A percentile compares a stretch with the other conserved stretches of the same genome.
Conservation (phyloP, 2,113 vertebrate genomes). For the Sander vitreus region DNA sequence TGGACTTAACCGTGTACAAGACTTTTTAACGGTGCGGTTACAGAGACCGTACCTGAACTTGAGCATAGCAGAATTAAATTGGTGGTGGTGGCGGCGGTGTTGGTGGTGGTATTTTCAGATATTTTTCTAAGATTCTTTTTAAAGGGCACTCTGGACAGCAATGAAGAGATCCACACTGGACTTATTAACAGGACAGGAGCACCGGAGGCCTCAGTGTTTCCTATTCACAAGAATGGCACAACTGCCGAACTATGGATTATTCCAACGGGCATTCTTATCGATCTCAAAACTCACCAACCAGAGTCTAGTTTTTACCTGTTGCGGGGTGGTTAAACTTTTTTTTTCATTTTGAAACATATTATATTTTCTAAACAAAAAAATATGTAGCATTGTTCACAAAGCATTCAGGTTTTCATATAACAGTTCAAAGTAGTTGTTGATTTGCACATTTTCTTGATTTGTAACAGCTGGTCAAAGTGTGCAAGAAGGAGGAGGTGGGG, state of each 20-base stretch:
- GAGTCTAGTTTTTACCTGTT: conserved; percentile 77
- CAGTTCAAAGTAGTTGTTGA: conserved; percentile 81
- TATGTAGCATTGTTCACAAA: conserved; percentile 96
- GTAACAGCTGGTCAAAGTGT: conserved; percentile 77
- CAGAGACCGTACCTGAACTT: conserved; percentile 69
- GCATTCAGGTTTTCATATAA: conserved; percentile 89
- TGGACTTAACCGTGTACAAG: conserved; percentile 65
- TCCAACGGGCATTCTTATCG: conserved; percentile 82
- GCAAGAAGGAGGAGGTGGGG: conserved; percentile 60
- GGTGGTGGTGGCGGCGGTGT: conserved; percentile 63
- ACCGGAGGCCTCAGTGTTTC: conserved; percentile 70
- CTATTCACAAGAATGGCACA: conserved; percentile 61
- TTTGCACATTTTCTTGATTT: conserved; percentile 87
- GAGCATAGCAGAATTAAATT: conserved; percentile 78
- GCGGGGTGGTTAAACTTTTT: conserved; percentile 74
- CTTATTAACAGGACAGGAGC: conserved; percentile 66
- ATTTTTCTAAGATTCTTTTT: conserved; percentile 52
- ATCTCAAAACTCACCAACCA: conserved; percentile 78
- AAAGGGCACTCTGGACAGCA: conserved; percentile 76
- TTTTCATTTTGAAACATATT: conserved; percentile 81
- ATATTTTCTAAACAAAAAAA: conserved; percentile 82
- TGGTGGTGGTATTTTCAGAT: conserved; percentile 69
- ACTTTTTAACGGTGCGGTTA: conserved; percentile 55
- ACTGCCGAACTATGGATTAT: conserved; percentile 71
- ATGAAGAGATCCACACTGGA: conserved; percentile 79